A percentile compares a stretch with the other conserved stretches of the same genome.
phyloP scores from a whole-genome alignment of 2,797 vertebrate genomes.

The Orientallactaga sibirica region DNA sequence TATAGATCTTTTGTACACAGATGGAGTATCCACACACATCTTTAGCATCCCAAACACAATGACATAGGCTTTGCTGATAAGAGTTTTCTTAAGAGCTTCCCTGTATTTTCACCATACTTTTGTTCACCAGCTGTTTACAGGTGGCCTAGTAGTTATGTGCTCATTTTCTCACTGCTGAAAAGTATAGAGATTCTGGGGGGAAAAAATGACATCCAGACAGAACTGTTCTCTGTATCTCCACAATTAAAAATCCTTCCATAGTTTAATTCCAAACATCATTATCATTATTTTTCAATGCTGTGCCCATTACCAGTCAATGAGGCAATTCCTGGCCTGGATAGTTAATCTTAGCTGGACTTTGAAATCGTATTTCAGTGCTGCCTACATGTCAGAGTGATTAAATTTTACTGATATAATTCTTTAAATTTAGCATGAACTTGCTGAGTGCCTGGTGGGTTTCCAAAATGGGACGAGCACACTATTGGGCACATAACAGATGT shows the following conservation, averaged over 20 bases:
- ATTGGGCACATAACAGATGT: not conserved
- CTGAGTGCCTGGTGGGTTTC: not conserved
- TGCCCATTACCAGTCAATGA: not conserved
- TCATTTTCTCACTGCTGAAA: not conserved
- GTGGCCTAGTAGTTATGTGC: not conserved
- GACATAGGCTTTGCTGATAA: not conserved
- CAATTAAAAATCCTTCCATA: not conserved
- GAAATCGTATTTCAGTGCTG: constrained; percentile 30
- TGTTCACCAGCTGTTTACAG: not conserved
- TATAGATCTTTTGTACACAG: not conserved
- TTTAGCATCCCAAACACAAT: not conserved
- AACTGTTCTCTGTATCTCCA: not conserved
- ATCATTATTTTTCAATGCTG: not conserved
- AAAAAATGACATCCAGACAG: not conserved
- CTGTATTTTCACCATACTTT: not conserved
- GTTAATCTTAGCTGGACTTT: not conserved
- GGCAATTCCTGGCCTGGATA: not conserved
- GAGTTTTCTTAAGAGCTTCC: not conserved
- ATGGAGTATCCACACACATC: not conserved
- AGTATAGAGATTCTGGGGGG: not conserved
- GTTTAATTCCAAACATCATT: not conserved
- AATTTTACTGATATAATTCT: not conserved
- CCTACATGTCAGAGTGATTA: not conserved
- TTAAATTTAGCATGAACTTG: constrained; percentile 2
- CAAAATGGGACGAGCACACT: not conserved